These are phyloP conservation scores for Zosterops lateralis DNA, from an alignment of 2,113 vertebrate species.

Conservation along the genomic window DNA sequence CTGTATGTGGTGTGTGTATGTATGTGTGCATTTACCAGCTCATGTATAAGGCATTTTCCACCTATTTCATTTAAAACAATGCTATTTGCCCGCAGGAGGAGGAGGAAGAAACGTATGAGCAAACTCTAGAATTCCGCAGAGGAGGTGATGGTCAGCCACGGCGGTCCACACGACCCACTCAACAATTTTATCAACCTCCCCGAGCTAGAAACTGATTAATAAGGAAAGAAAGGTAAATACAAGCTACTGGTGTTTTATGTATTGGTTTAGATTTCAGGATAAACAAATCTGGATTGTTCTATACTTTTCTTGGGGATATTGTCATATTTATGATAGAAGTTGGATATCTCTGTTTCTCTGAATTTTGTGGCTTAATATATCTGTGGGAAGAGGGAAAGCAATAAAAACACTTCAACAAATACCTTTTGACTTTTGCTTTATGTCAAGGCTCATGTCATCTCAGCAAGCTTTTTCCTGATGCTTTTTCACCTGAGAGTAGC, in stretches of 20 bases:
- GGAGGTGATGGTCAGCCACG: conserved; percentile 94
- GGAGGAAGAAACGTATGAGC: conserved; percentile 89
- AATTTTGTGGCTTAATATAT: not conserved
- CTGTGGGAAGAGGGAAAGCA: not conserved
- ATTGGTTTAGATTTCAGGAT: not conserved
- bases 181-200: conserved; percentile 96
- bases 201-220: conserved; percentile 88
- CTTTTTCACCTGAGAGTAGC: not conserved
- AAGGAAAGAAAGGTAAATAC: conserved; percentile 59
- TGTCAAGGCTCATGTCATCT: not conserved
- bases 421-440: not conserved
- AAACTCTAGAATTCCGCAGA: conserved; percentile 92
- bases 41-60: not conserved
- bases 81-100: conserved; percentile 85
- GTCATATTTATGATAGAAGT: not conserved
- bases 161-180: conserved; percentile 88
- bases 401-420: not conserved
- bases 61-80: conserved; percentile 57
- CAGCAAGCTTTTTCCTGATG: not conserved
- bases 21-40: not conserved
- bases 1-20: not conserved
- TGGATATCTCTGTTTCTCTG: not conserved
- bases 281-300: not conserved
- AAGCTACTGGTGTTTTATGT: not conserved
- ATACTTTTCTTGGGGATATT: not conserved